Evolutionary conservation across 2,113 vertebrate genomes (phyloP).

Genomic region (Lophius piscatorius): DNA sequence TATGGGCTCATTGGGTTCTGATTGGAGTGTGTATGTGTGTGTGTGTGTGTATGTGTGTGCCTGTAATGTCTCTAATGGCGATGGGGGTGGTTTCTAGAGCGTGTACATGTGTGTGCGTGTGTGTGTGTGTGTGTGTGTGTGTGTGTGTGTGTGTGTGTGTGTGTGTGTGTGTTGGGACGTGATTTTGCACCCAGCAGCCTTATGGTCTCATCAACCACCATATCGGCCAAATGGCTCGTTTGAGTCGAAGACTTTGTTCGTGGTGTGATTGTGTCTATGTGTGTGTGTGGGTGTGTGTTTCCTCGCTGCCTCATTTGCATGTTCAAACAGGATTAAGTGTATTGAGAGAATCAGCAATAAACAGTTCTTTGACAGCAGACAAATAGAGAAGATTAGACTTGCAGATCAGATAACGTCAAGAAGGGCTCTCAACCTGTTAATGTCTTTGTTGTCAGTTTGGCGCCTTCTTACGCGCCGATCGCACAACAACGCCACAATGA

Average conservation of each 20-base stretch:
- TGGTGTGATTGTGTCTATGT: slow-evolving; percentile 6
- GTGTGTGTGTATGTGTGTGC: too few relatives aligned
- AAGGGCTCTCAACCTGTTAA: slow-evolving; percentile 15
- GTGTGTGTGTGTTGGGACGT: slow-evolving; percentile 41
- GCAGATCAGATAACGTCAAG: slow-evolving; percentile 39
- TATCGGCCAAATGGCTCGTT: slow-evolving; percentile 44
- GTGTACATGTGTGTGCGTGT: not conserved
- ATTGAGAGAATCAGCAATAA: slow-evolving; percentile 52
- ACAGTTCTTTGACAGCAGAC: slow-evolving; percentile 49
- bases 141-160: slow-evolving; percentile 12
- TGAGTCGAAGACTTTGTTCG: slow-evolving; percentile 29
- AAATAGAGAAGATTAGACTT: slow-evolving; percentile 44
- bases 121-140: slow-evolving; percentile 11
- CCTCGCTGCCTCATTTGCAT: slow-evolving; percentile 44
- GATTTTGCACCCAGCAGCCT: slow-evolving; percentile 55
- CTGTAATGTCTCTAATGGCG: slow-evolving; percentile 44
- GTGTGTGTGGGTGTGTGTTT: slow-evolving; percentile 14
- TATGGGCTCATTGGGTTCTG: slow-evolving; percentile 53
- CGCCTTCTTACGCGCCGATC: too few relatives aligned
- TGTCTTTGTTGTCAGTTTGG: slow-evolving; percentile 17
- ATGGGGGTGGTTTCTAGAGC: slow-evolving; percentile 40
- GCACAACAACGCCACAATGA: too few relatives aligned
- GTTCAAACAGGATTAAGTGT: slow-evolving; percentile 56
- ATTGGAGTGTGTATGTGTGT: slow-evolving; percentile 53
- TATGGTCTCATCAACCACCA: slow-evolving; percentile 49